Base-by-base conservation (phyloP, 2,797 vertebrate species). In the Trichosurus vulpecula region DNA sequence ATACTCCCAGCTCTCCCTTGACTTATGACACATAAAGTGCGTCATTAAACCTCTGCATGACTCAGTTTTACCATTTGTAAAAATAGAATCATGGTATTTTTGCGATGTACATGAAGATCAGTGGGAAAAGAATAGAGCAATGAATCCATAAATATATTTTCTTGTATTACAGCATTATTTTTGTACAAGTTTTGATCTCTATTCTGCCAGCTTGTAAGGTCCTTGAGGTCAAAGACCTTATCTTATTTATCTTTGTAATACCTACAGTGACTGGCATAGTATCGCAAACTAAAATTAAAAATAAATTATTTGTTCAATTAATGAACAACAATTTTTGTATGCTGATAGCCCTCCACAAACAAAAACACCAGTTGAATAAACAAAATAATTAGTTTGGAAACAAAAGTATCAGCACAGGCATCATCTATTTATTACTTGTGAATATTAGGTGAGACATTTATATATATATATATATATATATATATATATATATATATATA, bases 41-140 rank as follows among this genome's bases (percentile, higher is more conserved):
- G 93, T 94, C 58, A 96, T 92, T 51, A 93, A 19, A 58, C 22
- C 41, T 94, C 16, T 0, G 4, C 92, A 52, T 96, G 95, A 96
- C 96, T 97, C 96, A 94, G 95, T 95, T 97, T 95, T 56, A 95
- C 93, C 51, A 54, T 27, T 66, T 51, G 58, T 27, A 92, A 97
- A 93, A 96, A 96, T 29, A 95, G 54, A 93, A 92, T 1, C 31
- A 22, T 95, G 52, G 41, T 89, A 54, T 93, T 95, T 92, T 0
- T 74, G 61, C 94, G 95, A 95, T 52, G 16, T 2, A 58, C 29
- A 66, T 90, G 29, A 93, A 92, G 54, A 22, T 94, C 94, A 95
- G 52, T 10, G 58, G n/a, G 10, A 94, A 25, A 95, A 93, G 94
- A 25, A 94, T 0, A 89, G 11, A 90, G 90, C 55, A 91, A 54